Base-by-base conservation (phyloP, 2,113 vertebrate species). In the Epinephelus fuscoguttatus region DNA sequence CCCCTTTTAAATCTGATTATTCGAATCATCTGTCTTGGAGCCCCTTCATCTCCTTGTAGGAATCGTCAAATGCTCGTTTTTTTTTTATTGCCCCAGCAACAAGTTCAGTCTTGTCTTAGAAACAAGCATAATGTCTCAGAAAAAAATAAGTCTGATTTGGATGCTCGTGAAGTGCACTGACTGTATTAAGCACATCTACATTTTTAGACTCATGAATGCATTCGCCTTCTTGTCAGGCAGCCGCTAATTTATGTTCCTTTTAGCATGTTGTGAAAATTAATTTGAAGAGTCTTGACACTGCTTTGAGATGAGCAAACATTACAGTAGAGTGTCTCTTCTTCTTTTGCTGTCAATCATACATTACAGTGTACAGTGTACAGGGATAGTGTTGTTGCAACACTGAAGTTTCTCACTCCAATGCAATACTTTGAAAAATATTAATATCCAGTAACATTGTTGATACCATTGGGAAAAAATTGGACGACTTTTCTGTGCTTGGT, bases 11-110 rank as follows among this genome's bases (percentile, higher is more conserved):
- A 71, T 45, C 7, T 66, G 19, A 75, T 86, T 0, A 84, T 70
- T 75, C 76, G 5, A 67, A 64, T 80, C 30, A 57, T 74, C 47
- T 63, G 59, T 85, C 68, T 62, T 25, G n/a, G 57, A 78, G 27
- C 49, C 4, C 62, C 49, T 66, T 82, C n/a, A 62, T 72, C 50
- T 82, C 52, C 62, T 42, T 62, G 27, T 11, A 70, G 61, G 33
- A 74, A 76, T 84, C 61, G 62, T 77, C 21, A 83, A 84, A 80
- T 47, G 19, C 59, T 71, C 11, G 1, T 45, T 75, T 45, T 75
- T 45, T 75, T 45, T 78, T 61, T 64, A 72, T 53, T 59, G 23
- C 66, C 14, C 21, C 18, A 62, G 9, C 37, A 82, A 63, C n/a
- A 59, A 63, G 10, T 75, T 66, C n/a, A 56, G 30, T 70, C 73